phyloP scores from a whole-genome alignment of 2,113 vertebrate genomes.

The Todiramphus chloris region DNA sequence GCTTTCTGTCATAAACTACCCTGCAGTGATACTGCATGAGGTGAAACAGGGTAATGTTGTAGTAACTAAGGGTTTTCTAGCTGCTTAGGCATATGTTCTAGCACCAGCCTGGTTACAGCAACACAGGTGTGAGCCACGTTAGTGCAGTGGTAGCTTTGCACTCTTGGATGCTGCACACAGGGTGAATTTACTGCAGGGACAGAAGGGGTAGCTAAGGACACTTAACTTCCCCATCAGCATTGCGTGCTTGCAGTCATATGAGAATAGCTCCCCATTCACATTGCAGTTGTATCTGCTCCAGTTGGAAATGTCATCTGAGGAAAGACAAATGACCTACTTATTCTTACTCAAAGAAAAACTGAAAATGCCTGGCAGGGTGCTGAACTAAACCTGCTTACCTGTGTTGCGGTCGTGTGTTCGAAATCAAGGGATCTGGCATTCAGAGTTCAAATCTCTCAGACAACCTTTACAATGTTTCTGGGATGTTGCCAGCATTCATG shows the following conservation, averaged over 20 bases:
- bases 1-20: background rate
- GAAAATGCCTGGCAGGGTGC: background rate
- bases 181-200: background rate
- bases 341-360: background rate
- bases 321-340: constrained; percentile 50
- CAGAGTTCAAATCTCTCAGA: background rate
- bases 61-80: background rate
- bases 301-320: constrained; percentile 27
- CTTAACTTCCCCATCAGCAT: background rate
- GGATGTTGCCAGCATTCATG: background rate
- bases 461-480: background rate
- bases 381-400: background rate
- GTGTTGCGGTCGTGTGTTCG: background rate
- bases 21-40: background rate
- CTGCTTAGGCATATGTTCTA: background rate
- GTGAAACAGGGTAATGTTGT: background rate
- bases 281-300: constrained; percentile 8
- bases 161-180: background rate
- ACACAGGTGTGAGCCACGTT: background rate
- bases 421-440: background rate
- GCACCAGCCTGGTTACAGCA: background rate
- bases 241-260: constrained; percentile 24
- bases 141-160: accelerated
- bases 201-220: constrained; percentile 37
- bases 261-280: constrained; percentile 3